Conservation (phyloP, 2,888 invertebrate genomes). For the Zygothrica quintamaculata region DNA sequence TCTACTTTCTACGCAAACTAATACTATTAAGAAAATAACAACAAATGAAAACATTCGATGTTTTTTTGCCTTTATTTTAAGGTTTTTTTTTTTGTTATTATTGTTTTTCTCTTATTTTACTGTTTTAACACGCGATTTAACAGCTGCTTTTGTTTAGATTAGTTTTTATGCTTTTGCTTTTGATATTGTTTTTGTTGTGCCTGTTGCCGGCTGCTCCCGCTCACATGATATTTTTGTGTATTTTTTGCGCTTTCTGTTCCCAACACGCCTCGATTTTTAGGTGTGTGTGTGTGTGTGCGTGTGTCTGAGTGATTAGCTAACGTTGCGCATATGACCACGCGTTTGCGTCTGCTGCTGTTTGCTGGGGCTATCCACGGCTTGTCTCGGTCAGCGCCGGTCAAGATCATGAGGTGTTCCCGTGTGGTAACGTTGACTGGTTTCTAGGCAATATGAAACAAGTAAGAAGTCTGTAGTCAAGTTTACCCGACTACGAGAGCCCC, state of each 20-base stretch:
- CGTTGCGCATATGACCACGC: slow-evolving; percentile 55
- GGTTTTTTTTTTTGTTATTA: slow-evolving; percentile 30
- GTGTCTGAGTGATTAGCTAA: slow-evolving; percentile 68
- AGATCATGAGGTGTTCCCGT: slow-evolving; percentile 55
- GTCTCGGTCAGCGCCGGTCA: slow-evolving; percentile 12
- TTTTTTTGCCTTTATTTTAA: slow-evolving; percentile 36
- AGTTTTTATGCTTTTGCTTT: slow-evolving; percentile 25
- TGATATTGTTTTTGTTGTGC: slow-evolving; percentile 6
- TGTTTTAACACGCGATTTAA: slow-evolving; percentile 59
- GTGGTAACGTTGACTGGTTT: slow-evolving; percentile 30
- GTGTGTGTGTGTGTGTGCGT: slow-evolving; percentile 24
- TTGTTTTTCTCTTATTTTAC: slow-evolving; percentile 12
- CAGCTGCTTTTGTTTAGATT: slow-evolving; percentile 66
- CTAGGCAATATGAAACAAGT: slow-evolving; percentile 54
- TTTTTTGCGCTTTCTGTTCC: slow-evolving; percentile 10
- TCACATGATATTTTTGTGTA: slow-evolving; percentile 37
- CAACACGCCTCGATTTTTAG: slow-evolving; percentile 28
- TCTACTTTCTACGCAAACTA: slow-evolving; percentile 25
- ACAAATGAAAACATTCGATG: slow-evolving; percentile 69
- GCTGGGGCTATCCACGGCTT: slow-evolving; percentile 21
- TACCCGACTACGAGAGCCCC: too few relatives aligned
- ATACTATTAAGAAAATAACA: slow-evolving; percentile 16
- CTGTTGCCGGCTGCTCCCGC: slow-evolving; percentile 27
- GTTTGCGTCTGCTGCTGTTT: slow-evolving; percentile 35
- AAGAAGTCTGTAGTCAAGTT: too few relatives aligned